phyloP scores from a whole-genome alignment of 2,888 invertebrate species.

The Xestia sexstrigata region DNA sequence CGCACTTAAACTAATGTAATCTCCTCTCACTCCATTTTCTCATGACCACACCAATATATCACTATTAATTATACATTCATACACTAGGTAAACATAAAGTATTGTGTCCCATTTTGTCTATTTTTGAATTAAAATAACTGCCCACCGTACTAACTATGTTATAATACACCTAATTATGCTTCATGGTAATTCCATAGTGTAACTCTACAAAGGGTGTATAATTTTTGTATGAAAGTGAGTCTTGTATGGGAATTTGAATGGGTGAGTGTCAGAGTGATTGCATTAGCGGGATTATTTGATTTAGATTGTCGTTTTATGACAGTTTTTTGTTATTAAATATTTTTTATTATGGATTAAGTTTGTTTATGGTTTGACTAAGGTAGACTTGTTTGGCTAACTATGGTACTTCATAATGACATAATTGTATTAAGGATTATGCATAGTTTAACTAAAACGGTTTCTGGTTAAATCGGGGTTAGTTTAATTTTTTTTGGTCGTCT shows the following conservation, averaged over 20 bases:
- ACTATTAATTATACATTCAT: conserved; percentile 89
- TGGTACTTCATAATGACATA: conserved; percentile 13
- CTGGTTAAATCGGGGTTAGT: neutral
- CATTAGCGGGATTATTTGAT: conserved; percentile 78
- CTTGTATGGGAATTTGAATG: conserved; percentile 85
- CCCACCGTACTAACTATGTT: conserved; percentile 86
- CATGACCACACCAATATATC: conserved; percentile 86
- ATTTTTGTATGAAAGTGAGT: conserved; percentile 74
- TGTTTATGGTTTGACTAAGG: conserved; percentile 30
- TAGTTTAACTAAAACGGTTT: conserved; percentile 23
- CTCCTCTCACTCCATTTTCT: conserved; percentile 81
- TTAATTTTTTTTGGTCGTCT: neutral
- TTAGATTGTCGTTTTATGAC: conserved; percentile 73
- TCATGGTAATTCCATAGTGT: conserved; percentile 87
- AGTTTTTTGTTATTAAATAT: conserved; percentile 57
- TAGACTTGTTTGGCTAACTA: conserved; percentile 27
- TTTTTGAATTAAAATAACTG: conserved; percentile 77
- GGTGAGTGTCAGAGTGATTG: conserved; percentile 79
- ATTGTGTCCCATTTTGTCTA: conserved; percentile 84
- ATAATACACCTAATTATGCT: conserved; percentile 88
- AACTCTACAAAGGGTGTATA: conserved; percentile 80
- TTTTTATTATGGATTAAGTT: conserved; percentile 37
- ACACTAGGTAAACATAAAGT: conserved; percentile 87
- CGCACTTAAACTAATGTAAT: conserved; percentile 69
- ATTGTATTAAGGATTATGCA: conserved; percentile 23